phyloP scores from a whole-genome alignment of 2,113 vertebrate genomes.

The Tupaia chinensis region DNA sequence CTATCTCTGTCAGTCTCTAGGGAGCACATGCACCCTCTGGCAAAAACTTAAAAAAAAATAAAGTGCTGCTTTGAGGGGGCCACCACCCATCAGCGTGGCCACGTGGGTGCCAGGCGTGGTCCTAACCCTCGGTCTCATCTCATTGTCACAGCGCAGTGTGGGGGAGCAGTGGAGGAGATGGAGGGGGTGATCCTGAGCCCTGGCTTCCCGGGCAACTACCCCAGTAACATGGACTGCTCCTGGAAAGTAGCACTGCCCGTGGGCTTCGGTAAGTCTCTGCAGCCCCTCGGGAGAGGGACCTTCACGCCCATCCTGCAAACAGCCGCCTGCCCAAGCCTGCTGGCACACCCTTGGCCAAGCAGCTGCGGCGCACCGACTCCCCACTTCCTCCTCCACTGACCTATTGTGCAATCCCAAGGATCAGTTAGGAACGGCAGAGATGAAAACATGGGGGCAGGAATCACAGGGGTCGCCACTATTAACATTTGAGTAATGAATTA shows the following conservation, averaged over 20 bases:
- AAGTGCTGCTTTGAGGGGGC: not conserved
- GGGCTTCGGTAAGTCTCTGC: conserved; percentile 94
- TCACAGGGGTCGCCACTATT: not conserved
- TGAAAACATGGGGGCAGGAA: not conserved
- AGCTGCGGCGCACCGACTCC: not conserved
- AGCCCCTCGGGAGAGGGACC: not conserved
- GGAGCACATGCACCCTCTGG: too few species aligned
- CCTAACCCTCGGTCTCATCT: conserved; percentile 16
- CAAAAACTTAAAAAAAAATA: not conserved
- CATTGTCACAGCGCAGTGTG: conserved; percentile 93
- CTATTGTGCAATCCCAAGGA: not conserved
- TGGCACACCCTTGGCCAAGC: not conserved
- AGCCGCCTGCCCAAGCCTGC: not conserved
- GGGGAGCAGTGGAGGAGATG: conserved; percentile 95
- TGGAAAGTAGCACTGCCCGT: conserved; percentile 97
- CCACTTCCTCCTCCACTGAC: not conserved
- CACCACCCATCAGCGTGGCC: not conserved
- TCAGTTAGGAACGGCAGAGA: not conserved
- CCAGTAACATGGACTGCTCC: conserved; percentile 98
- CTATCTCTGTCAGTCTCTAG: too few species aligned
- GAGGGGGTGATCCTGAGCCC: conserved; percentile 98
- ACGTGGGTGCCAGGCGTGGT: accelerated
- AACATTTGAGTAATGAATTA: conserved; percentile 17
- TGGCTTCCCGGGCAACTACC: conserved; percentile 98
- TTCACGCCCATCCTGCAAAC: not conserved